These are phyloP conservation scores for Montipora sp. DNA, from an alignment of 64 coral and sea anemone species.

Conservation along the genomic window DNA sequence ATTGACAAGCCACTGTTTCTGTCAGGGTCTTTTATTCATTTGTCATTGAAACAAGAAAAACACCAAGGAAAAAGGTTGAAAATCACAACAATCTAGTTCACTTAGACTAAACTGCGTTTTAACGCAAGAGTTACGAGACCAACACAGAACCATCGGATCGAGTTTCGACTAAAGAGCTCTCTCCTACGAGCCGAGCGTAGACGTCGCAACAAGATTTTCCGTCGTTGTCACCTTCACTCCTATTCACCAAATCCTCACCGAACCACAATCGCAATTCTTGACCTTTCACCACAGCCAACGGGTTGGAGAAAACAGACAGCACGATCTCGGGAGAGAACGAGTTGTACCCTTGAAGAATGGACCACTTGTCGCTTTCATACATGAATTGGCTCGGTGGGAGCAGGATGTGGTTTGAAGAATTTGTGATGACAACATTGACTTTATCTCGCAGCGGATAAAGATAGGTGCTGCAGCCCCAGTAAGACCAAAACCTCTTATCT, in stretches of 20 bases:
- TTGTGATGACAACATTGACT: not conserved
- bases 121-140: too few species aligned
- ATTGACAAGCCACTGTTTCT: too few species aligned
- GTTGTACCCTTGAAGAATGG: not conserved
- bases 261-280: constrained; percentile 1
- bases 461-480: not conserved
- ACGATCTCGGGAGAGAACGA: not conserved
- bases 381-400: not conserved
- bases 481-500: not conserved
- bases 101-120: too few species aligned
- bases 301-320: not conserved
- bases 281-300: not conserved
- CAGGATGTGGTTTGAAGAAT: not conserved
- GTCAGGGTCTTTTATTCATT: too few species aligned
- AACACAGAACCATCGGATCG: too few species aligned
- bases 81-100: too few species aligned
- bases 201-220: not conserved
- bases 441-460: not conserved
- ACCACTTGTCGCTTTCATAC: not conserved
- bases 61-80: too few species aligned
- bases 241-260: not conserved
- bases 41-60: too few species aligned
- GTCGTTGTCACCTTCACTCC: not conserved
- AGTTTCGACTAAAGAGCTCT: too few species aligned
- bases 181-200: not conserved